These are phyloP conservation scores for Aquatica leii DNA, from an alignment of 2,888 invertebrate species.

Conservation along the genomic window DNA sequence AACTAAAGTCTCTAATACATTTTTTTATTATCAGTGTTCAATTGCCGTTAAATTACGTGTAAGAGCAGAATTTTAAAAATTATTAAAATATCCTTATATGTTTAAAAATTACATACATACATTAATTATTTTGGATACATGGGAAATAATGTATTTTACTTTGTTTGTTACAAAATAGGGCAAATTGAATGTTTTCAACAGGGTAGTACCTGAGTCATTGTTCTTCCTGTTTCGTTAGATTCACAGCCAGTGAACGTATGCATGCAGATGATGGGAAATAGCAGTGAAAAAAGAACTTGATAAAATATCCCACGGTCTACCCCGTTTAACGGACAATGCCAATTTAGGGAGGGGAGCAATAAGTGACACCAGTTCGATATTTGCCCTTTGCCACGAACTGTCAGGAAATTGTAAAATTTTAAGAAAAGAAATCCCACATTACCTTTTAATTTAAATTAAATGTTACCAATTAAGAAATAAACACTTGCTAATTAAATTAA, in stretches of 20 bases:
- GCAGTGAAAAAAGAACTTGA: constrained; percentile 48
- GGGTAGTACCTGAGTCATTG: constrained; percentile 40
- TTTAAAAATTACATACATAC: no score
- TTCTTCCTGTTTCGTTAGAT: constrained; percentile 47
- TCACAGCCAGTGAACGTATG: constrained; percentile 41
- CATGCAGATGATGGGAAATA: constrained; percentile 51
- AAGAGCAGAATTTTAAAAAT: no score
- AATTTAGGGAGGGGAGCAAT: constrained; percentile 32
- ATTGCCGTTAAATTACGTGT: no score
- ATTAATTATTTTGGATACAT: no score
- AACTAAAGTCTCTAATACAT: no score
- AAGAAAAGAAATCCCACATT: constrained; percentile 12
- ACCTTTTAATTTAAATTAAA: neutral
- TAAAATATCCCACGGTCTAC: constrained; percentile 56
- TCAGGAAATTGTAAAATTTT: constrained; percentile 16
- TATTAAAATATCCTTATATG: no score
- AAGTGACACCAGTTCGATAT: constrained; percentile 37
- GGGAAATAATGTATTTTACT: neutral
- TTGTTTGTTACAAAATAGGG: constrained; percentile 2
- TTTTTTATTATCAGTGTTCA: no score
- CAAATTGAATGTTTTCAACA: constrained; percentile 26
- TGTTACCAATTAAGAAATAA: no score
- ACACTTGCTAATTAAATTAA: no score
- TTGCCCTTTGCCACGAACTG: constrained; percentile 20
- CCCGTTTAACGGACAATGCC: constrained; percentile 52